These are phyloP conservation scores for Leptinotarsa defecta DNA, from an alignment of 1,140 invertebrate species.

Conservation along the genomic window DNA sequence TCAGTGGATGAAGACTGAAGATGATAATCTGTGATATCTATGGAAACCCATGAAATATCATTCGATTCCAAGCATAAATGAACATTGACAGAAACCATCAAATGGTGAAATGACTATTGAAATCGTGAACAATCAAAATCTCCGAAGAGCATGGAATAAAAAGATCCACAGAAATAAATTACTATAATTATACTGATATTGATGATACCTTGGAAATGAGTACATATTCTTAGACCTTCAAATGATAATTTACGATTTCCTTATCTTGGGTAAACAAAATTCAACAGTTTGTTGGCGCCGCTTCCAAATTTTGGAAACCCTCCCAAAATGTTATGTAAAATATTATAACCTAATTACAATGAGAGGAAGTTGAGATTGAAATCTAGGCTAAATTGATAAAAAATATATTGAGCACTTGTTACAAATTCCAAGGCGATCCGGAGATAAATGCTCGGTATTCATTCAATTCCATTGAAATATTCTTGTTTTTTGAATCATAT, in stretches of 20 bases:
- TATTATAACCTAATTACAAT: neutral
- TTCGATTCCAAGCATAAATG: no score
- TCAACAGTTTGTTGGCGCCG: constrained; percentile 16
- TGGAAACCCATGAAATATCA: no score
- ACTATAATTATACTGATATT: neutral
- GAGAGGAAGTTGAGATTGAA: neutral
- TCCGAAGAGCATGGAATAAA: neutral
- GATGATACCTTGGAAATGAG: neutral
- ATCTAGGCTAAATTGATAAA: neutral
- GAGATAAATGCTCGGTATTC: no score
- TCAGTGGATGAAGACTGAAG: no score
- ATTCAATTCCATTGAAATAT: no score
- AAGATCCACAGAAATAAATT: neutral
- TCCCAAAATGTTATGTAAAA: neutral
- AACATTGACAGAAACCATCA: no score
- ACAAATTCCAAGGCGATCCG: no score
- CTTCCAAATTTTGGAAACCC: constrained; percentile 1
- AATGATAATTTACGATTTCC: constrained; percentile 12
- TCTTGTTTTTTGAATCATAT: no score
- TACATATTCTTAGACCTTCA: constrained; percentile 20
- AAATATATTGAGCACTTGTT: no score
- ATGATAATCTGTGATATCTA: no score
- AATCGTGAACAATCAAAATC: no score
- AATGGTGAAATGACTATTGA: no score
- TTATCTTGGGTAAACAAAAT: constrained; percentile 17